These are phyloP conservation scores for Falco columbarius DNA, from an alignment of 2,797 vertebrate genomes.

Conservation along the genomic window DNA sequence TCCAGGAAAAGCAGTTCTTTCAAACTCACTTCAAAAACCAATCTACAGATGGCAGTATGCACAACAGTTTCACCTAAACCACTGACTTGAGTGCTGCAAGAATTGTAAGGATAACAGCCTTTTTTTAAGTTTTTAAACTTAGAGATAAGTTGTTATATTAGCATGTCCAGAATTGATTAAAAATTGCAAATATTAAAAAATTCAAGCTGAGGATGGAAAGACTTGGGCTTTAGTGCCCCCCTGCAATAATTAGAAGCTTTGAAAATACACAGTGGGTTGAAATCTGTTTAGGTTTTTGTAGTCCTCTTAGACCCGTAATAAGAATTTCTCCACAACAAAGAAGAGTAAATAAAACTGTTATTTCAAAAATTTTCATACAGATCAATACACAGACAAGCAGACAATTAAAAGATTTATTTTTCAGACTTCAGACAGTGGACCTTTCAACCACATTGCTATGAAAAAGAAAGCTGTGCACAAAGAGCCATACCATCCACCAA, in stretches of 20 bases:
- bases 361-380: background rate
- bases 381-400: background rate
- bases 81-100: background rate
- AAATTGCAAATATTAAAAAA: background rate
- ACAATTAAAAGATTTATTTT: constrained; percentile 45
- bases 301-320: background rate
- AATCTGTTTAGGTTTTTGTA: background rate
- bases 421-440: background rate
- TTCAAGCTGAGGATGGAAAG: background rate
- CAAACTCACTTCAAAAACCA: background rate
- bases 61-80: background rate
- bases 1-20: background rate
- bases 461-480: constrained; percentile 19
- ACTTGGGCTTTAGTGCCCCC: background rate
- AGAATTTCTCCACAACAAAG: background rate
- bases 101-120: accelerated
- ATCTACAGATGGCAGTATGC: constrained; percentile 5
- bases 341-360: background rate
- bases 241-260: background rate
- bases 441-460: background rate
- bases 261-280: background rate
- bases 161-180: background rate
- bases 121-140: background rate
- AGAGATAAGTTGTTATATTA: background rate
- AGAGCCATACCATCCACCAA: background rate